These are phyloP conservation scores for Eidolon dupreanum DNA, from an alignment of 2,797 vertebrate species.

Conservation along the genomic window DNA sequence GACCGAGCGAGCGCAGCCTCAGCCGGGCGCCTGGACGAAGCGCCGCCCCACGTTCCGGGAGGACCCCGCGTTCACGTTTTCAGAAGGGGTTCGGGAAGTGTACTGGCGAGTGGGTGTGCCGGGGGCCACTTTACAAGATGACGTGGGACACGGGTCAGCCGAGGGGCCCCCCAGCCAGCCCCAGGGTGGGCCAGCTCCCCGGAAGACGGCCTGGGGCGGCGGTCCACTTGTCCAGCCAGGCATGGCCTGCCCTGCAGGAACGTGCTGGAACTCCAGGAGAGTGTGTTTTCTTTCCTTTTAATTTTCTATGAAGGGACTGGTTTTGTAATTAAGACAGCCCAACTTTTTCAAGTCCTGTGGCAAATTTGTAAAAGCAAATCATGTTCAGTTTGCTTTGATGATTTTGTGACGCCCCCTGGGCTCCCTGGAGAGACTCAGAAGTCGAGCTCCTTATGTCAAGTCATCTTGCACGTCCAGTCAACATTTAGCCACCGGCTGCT, in stretches of 20 bases:
- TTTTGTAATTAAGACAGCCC: background rate
- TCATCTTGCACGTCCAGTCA: background rate
- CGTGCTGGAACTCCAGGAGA: background rate
- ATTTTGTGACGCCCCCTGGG: background rate
- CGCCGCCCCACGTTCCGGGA: background rate
- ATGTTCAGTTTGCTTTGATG: background rate
- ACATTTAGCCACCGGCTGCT: background rate
- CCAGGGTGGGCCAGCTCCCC: background rate
- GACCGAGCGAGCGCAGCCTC: no score
- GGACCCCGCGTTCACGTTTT: rapidly evolving
- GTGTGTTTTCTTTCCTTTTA: background rate
- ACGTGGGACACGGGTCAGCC: background rate
- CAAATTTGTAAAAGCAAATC: background rate
- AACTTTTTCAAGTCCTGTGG: background rate
- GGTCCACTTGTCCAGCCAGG: background rate
- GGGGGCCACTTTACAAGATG: background rate
- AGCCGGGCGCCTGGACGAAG: background rate
- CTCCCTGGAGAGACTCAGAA: background rate
- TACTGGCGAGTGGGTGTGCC: rapidly evolving
- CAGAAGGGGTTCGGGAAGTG: background rate
- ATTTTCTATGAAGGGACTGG: background rate
- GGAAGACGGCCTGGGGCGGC: rapidly evolving
- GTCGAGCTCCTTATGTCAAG: background rate
- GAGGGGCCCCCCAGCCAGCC: rapidly evolving
- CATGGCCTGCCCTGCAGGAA: background rate